Evolutionary conservation across 2,888 invertebrate species (phyloP), one percentile per base, ranked within the genome.

Genomic region (Volucella inanis): DNA sequence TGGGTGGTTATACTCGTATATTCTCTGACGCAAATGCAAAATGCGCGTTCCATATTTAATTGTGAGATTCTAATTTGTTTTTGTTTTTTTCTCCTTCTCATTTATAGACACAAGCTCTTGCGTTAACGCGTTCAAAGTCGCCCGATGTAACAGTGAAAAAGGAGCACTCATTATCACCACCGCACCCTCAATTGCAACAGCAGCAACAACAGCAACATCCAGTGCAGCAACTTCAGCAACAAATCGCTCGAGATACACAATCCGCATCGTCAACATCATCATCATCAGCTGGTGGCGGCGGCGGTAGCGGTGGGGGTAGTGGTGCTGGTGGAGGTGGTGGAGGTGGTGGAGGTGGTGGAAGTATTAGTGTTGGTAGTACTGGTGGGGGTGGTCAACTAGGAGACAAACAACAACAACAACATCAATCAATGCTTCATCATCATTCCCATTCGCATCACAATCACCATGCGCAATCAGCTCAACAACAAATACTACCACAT

Each of bases 21-120:
- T 12, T 76, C 81, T 85, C 76, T 85, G 85, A 85, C 85, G 85
- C 85, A 85, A 85, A 85, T 81, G 77, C 76, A 57, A 81, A 77
- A 72, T 85, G 71, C 84, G 75, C 80, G 45, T 85, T 84, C 65
- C 45, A 71, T 67, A 76, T 85, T 31, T 85, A 72, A 72, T 77
- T 81, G 76, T 57, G 18, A 52, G 14, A 59, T 71, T 79, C 65
- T 85, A 81, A 76, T 81, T 67, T 61, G 22, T 76, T 45, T 82
- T 75, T 67, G 64, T 70, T 88, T 52, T 89, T 74, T 77, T 77
- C 79, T 88, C 31, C 31, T 31, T 31, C 6, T 31, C 31, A 6
- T 88, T 93, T 93, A 70, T 93, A 95, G 95, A 94, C 94, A 90
- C 95, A 95, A 91, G 95, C 95, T 67, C 91, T 95, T 91, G 94